These are phyloP conservation scores for Cyphomyrus discorhynchus DNA, from an alignment of 2,113 vertebrate genomes.

Conservation along the genomic window DNA sequence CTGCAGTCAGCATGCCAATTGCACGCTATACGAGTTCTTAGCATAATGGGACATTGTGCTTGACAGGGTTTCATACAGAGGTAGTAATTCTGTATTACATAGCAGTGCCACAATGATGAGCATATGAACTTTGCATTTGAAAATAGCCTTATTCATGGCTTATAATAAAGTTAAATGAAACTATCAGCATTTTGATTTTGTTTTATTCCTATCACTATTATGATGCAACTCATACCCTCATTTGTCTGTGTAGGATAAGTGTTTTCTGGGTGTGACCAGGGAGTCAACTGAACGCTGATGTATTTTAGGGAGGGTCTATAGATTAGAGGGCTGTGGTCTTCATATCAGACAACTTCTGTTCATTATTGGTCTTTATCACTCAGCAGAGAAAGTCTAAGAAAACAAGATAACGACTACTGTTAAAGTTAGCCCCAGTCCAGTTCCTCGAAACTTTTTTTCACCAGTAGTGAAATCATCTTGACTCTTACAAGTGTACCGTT, in stretches of 20 bases:
- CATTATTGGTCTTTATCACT: neutral
- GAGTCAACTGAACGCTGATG: neutral
- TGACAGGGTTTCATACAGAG: neutral
- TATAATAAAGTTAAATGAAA: neutral
- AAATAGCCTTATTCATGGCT: neutral
- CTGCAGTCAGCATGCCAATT: too few species aligned
- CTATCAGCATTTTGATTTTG: neutral
- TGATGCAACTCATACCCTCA: neutral
- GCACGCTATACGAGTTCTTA: neutral
- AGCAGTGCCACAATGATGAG: neutral
- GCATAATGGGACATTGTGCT: neutral
- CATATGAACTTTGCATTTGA: neutral
- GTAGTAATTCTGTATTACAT: neutral
- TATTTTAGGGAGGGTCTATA: slow-evolving; percentile 23
- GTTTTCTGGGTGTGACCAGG: slow-evolving; percentile 26
- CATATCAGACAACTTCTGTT: slow-evolving; percentile 41
- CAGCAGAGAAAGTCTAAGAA: neutral
- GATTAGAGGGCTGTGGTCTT: slow-evolving; percentile 42
- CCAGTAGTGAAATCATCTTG: neutral
- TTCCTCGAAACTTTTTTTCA: neutral
- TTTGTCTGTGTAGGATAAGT: too few species aligned
- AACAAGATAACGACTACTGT: neutral
- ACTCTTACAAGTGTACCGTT: neutral
- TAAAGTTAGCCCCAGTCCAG: neutral
- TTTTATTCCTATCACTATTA: neutral